Conservation (phyloP, 2,888 invertebrate genomes). For the Hirtodrosophila alboralis region DNA sequence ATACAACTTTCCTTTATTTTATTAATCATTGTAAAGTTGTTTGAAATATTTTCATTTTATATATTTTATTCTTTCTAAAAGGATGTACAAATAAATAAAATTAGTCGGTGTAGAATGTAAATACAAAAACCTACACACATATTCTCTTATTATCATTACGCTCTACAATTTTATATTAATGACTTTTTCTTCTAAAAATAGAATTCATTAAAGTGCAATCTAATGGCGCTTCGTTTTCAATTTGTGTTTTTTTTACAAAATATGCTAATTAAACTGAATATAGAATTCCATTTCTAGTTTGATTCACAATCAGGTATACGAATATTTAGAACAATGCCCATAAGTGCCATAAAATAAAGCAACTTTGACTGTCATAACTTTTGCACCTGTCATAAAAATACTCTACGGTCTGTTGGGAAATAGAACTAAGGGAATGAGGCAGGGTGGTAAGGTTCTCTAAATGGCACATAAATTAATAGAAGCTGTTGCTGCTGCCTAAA, state of each 20-base stretch:
- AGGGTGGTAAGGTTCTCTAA: conserved; percentile 37
- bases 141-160: no score
- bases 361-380: conserved; percentile 64
- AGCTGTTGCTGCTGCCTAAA: conserved; percentile 37
- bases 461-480: conserved; percentile 72
- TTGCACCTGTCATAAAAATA: conserved; percentile 69
- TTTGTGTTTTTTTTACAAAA: no score
- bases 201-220: neutral
- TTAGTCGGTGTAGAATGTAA: no score
- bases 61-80: no score
- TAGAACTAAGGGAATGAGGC: neutral
- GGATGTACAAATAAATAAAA: no score
- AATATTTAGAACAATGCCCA: conserved; percentile 26
- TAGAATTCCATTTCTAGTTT: conserved; percentile 4
- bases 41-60: no score
- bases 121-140: no score
- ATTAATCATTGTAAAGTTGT: no score
- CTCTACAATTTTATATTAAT: no score
- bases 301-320: conserved; percentile 9
- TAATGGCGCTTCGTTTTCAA: no score
- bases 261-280: neutral
- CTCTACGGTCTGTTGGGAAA: conserved; percentile 22
- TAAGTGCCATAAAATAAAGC: conserved; percentile 33
- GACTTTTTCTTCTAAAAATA: no score
- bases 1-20: no score